These are phyloP conservation scores for Forbesichthys agassizii DNA, from an alignment of 2,113 vertebrate genomes.

Conservation along the genomic window DNA sequence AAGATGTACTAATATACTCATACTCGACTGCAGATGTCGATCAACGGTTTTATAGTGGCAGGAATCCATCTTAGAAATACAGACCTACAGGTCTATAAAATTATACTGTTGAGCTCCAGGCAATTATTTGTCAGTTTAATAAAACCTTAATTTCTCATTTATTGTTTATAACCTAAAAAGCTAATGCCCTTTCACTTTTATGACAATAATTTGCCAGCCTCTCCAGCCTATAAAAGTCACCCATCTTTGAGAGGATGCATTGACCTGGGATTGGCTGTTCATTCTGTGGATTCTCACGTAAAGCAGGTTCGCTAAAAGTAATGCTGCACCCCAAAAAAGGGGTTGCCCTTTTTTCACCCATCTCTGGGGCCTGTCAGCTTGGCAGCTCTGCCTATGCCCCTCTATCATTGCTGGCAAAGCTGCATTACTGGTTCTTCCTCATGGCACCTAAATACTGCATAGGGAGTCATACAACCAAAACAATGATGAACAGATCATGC, in stretches of 20 bases:
- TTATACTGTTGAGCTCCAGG: neutral
- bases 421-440: constrained; percentile 39
- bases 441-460: constrained; percentile 12
- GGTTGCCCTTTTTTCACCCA: constrained; percentile 13
- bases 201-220: constrained; percentile 1
- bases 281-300: constrained; percentile 30
- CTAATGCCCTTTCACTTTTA: neutral
- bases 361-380: constrained; percentile 24
- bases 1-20: constrained; percentile 31
- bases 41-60: constrained; percentile 9
- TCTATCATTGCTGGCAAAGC: constrained; percentile 25
- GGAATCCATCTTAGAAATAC: neutral
- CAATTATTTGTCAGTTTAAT: constrained; percentile 4
- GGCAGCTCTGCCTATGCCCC: constrained; percentile 17
- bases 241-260: constrained; percentile 8
- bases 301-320: constrained; percentile 17
- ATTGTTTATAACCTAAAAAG: neutral
- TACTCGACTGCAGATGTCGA: constrained; percentile 36
- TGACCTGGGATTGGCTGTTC: neutral
- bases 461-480: constrained; percentile 13
- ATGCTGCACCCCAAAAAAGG: constrained; percentile 21
- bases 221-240: constrained; percentile 16
- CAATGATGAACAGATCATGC: constrained; percentile 40
- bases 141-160: too few relatives aligned
- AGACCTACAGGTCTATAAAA: neutral